These are phyloP conservation scores for Craterocephalus amniculus DNA, from an alignment of 2,797 vertebrate species.

Conservation along the genomic window DNA sequence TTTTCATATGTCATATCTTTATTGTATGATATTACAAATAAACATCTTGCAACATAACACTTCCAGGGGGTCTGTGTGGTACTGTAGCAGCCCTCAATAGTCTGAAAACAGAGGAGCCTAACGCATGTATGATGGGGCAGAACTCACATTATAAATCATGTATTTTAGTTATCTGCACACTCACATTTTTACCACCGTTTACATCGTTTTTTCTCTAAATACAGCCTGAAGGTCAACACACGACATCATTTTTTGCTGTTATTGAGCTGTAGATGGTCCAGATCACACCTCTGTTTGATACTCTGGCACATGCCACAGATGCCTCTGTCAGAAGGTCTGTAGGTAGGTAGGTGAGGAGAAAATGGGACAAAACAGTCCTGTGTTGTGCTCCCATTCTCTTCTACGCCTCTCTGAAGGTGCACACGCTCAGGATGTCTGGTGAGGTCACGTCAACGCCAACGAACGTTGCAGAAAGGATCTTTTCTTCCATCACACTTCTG, in stretches of 20 bases:
- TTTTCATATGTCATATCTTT: no score
- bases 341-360: background rate
- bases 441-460: background rate
- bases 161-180: background rate
- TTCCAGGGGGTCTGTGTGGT: no score
- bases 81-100: no score
- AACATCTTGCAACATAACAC: no score
- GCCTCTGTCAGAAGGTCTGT: background rate
- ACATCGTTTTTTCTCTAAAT: background rate
- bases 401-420: background rate
- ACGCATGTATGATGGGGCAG: background rate
- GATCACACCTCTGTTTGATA: background rate
- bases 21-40: no score
- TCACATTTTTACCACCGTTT: background rate
- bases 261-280: background rate
- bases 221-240: no score
- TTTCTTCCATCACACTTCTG: background rate
- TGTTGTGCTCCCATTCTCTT: background rate
- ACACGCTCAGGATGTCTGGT: conserved; percentile 1
- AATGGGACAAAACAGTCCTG: background rate
- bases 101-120: background rate
- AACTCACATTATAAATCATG: background rate
- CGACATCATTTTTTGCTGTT: background rate
- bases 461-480: conserved; percentile 3
- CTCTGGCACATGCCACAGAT: background rate